These are phyloP conservation scores for Nephrotoma flavescens DNA, from an alignment of 2,888 invertebrate species.

Conservation along the genomic window DNA sequence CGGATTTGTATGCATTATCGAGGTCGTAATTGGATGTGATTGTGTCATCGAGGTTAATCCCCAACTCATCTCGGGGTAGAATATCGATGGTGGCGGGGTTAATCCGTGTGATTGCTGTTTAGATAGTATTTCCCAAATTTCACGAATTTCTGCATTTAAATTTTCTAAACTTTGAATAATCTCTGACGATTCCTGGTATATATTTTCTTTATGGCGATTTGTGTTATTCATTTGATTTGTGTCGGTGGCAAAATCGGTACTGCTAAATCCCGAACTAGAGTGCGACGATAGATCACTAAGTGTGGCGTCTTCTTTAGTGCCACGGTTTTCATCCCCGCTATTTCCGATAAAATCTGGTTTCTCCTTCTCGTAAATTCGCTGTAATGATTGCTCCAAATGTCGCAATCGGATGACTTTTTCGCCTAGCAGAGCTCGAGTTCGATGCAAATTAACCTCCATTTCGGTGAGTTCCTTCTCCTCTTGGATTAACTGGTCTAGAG, in stretches of 20 bases:
- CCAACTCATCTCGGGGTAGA: slow-evolving; percentile 42
- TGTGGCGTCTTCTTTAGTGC: slow-evolving; percentile 40
- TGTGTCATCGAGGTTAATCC: slow-evolving; percentile 28
- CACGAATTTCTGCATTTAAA: slow-evolving; percentile 52
- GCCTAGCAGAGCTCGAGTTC: slow-evolving; percentile 62
- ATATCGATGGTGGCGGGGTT: slow-evolving; percentile 32
- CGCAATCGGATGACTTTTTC: slow-evolving; percentile 69
- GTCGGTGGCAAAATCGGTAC: slow-evolving; percentile 41
- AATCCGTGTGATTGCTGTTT: slow-evolving; percentile 35
- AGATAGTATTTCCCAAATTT: slow-evolving; percentile 51
- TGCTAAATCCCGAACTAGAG: slow-evolving; percentile 42
- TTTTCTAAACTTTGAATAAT: slow-evolving; percentile 55
- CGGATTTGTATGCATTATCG: slow-evolving; percentile 8
- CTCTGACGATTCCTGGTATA: slow-evolving; percentile 48
- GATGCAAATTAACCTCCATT: slow-evolving; percentile 68
- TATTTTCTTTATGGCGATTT: slow-evolving; percentile 23
- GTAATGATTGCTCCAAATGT: slow-evolving; percentile 63
- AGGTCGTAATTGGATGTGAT: slow-evolving; percentile 10
- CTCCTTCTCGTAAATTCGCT: slow-evolving; percentile 35
- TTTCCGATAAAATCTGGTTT: slow-evolving; percentile 22
- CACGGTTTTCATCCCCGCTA: neutral
- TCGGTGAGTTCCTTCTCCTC: slow-evolving; percentile 72
- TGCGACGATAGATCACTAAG: slow-evolving; percentile 51
- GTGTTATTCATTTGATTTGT: slow-evolving; percentile 28
- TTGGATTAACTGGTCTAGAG: slow-evolving; percentile 35